These are phyloP conservation scores for Microcebus tavaratra DNA, from an alignment of 2,113 vertebrate species.

Conservation along the genomic window DNA sequence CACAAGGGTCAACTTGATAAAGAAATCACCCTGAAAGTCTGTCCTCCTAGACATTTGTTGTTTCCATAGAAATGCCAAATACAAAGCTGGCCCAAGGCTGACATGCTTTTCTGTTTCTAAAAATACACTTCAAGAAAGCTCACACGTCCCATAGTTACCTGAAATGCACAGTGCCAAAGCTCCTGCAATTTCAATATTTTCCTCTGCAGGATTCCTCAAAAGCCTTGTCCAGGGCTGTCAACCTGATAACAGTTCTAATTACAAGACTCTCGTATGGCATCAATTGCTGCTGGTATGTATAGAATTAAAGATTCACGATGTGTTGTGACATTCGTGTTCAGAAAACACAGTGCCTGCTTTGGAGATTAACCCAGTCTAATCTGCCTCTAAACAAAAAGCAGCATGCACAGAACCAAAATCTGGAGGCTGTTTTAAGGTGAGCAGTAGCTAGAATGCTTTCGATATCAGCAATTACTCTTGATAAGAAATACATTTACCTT, in stretches of 20 bases:
- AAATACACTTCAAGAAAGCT: slow-evolving; percentile 43
- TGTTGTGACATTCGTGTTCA: neutral
- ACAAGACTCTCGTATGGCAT: neutral
- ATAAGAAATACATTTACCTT: neutral
- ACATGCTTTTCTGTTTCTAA: slow-evolving; percentile 47
- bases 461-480: neutral
- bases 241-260: neutral
- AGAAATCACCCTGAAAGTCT: neutral
- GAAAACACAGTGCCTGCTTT: slow-evolving; percentile 35
- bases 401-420: neutral
- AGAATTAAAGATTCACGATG: neutral
- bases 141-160: neutral
- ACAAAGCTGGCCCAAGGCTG: neutral
- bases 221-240: neutral
- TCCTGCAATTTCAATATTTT: neutral
- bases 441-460: neutral
- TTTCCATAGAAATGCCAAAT: slow-evolving; percentile 55
- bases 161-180: neutral
- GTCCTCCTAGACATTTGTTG: slow-evolving; percentile 3
- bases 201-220: neutral
- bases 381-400: slow-evolving; percentile 14
- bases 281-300: neutral
- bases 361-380: neutral
- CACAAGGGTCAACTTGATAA: neutral
- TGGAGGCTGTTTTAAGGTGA: neutral